Percentiles rank a stretch among this genome's conserved stretches.
Evolutionary conservation across 2,797 vertebrate genomes (phyloP).

Genomic region (Acrossocheilus fasciatus): DNA sequence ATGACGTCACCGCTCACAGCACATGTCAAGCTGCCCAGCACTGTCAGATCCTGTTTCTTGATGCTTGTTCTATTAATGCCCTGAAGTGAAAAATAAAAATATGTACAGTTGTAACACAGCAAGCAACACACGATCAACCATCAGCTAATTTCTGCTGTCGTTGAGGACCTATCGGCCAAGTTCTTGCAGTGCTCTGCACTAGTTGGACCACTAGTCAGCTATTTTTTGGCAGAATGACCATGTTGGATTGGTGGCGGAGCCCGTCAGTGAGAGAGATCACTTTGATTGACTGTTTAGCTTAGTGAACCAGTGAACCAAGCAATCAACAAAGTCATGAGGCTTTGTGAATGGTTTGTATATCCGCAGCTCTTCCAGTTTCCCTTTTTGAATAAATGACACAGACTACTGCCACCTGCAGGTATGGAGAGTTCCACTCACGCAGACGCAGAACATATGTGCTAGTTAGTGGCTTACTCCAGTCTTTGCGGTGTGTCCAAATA

Average conservation of each 20-base stretch:
- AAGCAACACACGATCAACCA: no score
- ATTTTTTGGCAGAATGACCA: not conserved
- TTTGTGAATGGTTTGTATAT: not conserved
- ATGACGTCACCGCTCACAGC: conserved; percentile 19
- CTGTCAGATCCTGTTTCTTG: conserved; percentile 19
- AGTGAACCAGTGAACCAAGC: not conserved
- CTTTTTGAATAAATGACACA: not conserved
- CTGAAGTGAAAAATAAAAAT: conserved; percentile 26
- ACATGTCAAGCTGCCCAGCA: conserved; percentile 51
- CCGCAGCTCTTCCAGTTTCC: not conserved
- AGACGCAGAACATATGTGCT: not conserved
- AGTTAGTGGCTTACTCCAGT: no score
- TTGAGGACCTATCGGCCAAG: not conserved
- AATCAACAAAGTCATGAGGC: not conserved
- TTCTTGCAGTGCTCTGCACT: not conserved
- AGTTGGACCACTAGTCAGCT: not conserved
- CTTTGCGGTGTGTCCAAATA: not conserved
- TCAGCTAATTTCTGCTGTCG: no score
- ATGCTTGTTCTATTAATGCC: conserved; percentile 32
- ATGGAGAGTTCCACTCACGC: not conserved
- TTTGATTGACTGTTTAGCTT: not conserved
- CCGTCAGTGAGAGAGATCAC: not conserved
- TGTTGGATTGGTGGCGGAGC: not conserved
- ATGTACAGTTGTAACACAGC: not conserved
- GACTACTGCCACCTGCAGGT: not conserved